Percentiles rank a stretch among this genome's conserved stretches.
Conservation (phyloP, 2,113 vertebrate species). For the Beaufortia kweichowensis region DNA sequence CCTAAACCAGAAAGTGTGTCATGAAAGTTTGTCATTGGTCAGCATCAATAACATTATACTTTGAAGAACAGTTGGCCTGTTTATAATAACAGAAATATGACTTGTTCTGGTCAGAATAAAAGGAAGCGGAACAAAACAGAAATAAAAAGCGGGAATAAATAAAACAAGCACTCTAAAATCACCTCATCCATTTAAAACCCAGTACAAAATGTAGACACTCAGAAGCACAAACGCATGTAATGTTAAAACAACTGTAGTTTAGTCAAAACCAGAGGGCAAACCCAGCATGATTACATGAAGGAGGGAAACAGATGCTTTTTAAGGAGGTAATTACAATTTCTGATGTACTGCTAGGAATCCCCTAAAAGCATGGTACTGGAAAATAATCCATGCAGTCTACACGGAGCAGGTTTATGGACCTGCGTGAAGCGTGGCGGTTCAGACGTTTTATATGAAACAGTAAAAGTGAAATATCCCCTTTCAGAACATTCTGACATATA, state of each 20-base stretch:
- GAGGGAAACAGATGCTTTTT: constrained; percentile 36
- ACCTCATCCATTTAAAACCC: neutral
- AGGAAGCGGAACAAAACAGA: neutral
- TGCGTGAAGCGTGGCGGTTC: neutral
- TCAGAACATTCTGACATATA: constrained; percentile 21
- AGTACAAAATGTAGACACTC: neutral
- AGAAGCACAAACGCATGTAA: neutral
- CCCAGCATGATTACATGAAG: constrained; percentile 8
- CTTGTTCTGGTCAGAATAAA: constrained; percentile 11
- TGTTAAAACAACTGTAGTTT: neutral
- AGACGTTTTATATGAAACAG: constrained; percentile 38
- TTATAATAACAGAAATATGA: constrained; percentile 9
- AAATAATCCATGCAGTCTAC: constrained; percentile 28
- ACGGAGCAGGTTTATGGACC: constrained; percentile 12
- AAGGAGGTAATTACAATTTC: constrained; percentile 33
- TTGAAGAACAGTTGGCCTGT: constrained; percentile 1
- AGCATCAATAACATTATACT: constrained; percentile 2
- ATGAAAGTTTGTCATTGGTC: no score
- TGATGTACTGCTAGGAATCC: constrained; percentile 34
- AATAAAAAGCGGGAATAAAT: constrained; percentile 10
- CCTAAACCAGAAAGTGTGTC: no score
- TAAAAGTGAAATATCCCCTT: constrained; percentile 43
- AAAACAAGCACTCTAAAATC: constrained; percentile 2
- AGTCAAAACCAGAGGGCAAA: constrained; percentile 17
- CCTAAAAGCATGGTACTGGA: constrained; percentile 48